Evolutionary conservation across 2,797 vertebrate genomes (phyloP), one percentile per base, ranked within the genome.

Genomic region (Huso huso): DNA sequence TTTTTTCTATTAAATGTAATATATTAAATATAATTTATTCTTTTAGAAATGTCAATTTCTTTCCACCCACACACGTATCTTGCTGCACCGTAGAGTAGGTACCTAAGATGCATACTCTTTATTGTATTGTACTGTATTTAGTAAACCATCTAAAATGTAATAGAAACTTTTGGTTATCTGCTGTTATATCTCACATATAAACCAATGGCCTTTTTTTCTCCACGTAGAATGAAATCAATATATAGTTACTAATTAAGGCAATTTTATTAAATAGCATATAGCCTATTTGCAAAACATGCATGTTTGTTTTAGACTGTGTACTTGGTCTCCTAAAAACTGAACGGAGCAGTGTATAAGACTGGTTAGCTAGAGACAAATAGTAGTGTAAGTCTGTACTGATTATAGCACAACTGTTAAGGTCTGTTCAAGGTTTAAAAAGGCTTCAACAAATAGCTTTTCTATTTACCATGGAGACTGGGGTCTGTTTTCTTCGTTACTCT

Each of bases 401-500:
- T 86, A 90, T 90, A 90, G 88, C 77, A 82, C 83, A 87, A 83
- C 86, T 90, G 86, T 92, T 87, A 92, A 87, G 89, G 85, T 85
- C 86, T 84, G 85, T 86, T 90, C 87, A 82, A 82, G 89, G 88
- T 90, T 89, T 93, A 85, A 92, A 93, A 91, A 90, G 88, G 84
- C 91, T 88, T 89, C 83, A 81, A 88, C 89, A 91, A 91, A 91
- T 90, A 86, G 88, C 91, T 89, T 89, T 86, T 89, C 91, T 89
- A 85, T 94, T 95, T 91, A 88, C 92, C 92, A 93, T 95, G 93
- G 92, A 88, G 92, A 95, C 91, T 85, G 89, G 78, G 87, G 87
- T 86, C 88, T 91, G 88, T 92, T 92, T 93, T 93, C 90, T 85
- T 76, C 79, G 93, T 97, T 93, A 94, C 94, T 95, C 90, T 91